These are phyloP conservation scores for Edolisoma coerulescens DNA, from an alignment of 2,113 vertebrate species.

Conservation along the genomic window DNA sequence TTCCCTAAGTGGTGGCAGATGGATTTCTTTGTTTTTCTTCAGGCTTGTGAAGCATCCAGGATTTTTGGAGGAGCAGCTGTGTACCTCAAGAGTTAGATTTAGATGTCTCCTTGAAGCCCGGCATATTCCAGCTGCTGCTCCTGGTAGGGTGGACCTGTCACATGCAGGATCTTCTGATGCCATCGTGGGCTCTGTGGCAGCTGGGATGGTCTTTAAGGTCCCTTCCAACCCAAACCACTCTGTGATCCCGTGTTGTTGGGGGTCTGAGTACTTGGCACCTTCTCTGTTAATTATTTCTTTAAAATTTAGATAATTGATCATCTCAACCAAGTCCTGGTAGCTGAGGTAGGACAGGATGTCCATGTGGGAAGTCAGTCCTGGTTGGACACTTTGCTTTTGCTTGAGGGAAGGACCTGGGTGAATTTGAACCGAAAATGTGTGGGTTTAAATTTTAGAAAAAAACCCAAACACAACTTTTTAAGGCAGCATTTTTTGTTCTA, in stretches of 20 bases:
- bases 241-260: not conserved
- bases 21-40: not conserved
- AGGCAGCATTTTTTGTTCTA: not conserved
- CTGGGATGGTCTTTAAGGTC: not conserved
- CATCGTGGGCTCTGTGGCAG: not conserved
- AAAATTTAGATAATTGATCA: not conserved
- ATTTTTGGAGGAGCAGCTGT: not conserved
- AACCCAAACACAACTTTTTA: not conserved
- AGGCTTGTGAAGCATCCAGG: not conserved
- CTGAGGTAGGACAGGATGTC: not conserved
- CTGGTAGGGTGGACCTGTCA: not conserved
- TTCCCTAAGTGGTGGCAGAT: not conserved
- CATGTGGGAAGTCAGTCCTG: not conserved
- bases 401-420: not conserved
- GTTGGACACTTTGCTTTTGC: rapidly evolving
- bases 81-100: not conserved
- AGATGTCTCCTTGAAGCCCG: not conserved
- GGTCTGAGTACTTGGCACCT: not conserved
- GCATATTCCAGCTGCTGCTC: not conserved
- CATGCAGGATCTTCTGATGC: not conserved
- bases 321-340: not conserved
- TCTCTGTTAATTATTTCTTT: not conserved
- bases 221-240: not conserved
- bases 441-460: not conserved
- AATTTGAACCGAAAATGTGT: not conserved